Percentiles rank a stretch among this genome's conserved stretches.
Evolutionary conservation across 2,797 vertebrate genomes (phyloP).

Genomic region (Liasis olivaceus): DNA sequence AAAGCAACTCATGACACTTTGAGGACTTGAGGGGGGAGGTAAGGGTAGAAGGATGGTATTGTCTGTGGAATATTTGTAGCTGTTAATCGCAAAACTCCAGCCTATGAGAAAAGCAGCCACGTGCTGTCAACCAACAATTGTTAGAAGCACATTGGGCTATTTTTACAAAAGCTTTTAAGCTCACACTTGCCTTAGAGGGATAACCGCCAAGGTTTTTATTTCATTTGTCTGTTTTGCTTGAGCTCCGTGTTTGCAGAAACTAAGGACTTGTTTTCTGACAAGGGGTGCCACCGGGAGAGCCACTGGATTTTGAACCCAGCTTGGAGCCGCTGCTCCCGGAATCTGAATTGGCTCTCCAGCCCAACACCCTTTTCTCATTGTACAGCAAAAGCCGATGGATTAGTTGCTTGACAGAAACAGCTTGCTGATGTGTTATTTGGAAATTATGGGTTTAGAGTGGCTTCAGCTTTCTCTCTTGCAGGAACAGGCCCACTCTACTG

Average conservation of each 20-base stretch:
- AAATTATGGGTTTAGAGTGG: neutral
- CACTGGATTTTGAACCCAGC: neutral
- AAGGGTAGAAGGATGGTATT: neutral
- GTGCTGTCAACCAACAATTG: neutral
- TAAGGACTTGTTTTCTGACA: neutral
- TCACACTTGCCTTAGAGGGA: slow-evolving; percentile 17
- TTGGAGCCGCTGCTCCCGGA: neutral
- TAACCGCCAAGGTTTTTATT: slow-evolving; percentile 1
- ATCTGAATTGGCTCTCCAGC: neutral
- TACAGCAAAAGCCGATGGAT: neutral
- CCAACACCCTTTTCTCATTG: neutral
- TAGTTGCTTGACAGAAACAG: neutral
- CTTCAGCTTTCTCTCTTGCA: neutral
- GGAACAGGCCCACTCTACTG: neutral
- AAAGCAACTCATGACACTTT: neutral
- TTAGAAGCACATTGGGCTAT: slow-evolving; percentile 13
- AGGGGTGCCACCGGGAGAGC: too few species aligned
- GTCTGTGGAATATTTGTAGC: neutral
- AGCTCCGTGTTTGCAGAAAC: neutral
- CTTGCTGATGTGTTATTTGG: neutral
- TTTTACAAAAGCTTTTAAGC: slow-evolving; percentile 36
- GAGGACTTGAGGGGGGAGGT: neutral
- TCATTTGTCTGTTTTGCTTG: neutral
- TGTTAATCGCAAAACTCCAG: neutral
- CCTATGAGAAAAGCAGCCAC: neutral